Evolutionary conservation across 2,888 invertebrate species (phyloP).

Genomic region (Lomographa bimaculata): DNA sequence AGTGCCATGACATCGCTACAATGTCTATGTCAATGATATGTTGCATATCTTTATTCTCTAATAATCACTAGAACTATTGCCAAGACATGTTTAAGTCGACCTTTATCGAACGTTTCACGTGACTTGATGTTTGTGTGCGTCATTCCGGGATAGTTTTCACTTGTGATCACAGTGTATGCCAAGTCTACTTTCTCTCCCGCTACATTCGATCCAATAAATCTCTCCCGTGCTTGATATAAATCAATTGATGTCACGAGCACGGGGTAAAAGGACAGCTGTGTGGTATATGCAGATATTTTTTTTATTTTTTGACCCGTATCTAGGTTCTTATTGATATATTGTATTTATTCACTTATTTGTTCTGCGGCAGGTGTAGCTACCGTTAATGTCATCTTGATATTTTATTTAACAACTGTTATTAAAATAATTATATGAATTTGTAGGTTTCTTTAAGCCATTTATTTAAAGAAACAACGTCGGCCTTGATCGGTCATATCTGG

Average conservation of each 20-base stretch:
- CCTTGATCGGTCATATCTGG: constrained; percentile 59
- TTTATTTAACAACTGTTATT: too few relatives aligned
- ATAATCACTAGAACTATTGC: constrained; percentile 38
- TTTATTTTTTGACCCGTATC: too few relatives aligned
- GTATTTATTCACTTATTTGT: too few relatives aligned
- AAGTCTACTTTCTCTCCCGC: constrained; percentile 60
- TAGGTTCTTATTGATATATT: too few relatives aligned
- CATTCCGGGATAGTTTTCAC: constrained; percentile 47
- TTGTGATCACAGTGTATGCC: constrained; percentile 54
- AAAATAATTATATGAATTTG: too few relatives aligned
- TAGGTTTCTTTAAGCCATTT: too few relatives aligned
- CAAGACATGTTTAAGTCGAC: constrained; percentile 45
- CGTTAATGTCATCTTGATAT: too few relatives aligned
- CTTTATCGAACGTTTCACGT: constrained; percentile 45
- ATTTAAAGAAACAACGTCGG: constrained; percentile 36
- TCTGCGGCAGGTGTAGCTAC: too few relatives aligned
- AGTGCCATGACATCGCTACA: too few relatives aligned
- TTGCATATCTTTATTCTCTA: constrained; percentile 39
- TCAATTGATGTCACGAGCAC: constrained; percentile 42
- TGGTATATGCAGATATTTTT: too few relatives aligned
- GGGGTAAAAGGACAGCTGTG: constrained; percentile 22
- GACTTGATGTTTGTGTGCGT: constrained; percentile 38
- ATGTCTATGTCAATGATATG: too few relatives aligned
- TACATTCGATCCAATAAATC: constrained; percentile 49
- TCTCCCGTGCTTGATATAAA: constrained; percentile 44